phyloP scores from a whole-genome alignment of 2,113 vertebrate species.

The Eolophus roseicapilla region DNA sequence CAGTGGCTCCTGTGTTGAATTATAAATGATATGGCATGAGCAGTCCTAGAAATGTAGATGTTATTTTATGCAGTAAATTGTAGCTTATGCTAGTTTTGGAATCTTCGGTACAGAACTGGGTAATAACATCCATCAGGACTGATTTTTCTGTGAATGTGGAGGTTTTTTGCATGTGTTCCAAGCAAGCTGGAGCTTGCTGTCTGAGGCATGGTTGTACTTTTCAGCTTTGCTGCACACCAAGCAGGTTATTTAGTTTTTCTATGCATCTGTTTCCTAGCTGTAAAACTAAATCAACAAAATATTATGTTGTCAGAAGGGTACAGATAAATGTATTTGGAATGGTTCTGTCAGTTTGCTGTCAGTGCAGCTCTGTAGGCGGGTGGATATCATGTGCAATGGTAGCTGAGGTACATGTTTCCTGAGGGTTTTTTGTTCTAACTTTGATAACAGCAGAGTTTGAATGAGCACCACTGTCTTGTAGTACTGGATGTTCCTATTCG shows the following conservation, averaged over 20 bases:
- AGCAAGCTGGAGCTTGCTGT: not conserved
- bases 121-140: not conserved
- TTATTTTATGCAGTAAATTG: not conserved
- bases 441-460: not conserved
- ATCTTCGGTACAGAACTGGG: not conserved
- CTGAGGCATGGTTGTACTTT: not conserved
- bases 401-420: not conserved
- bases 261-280: not conserved
- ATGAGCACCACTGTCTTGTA: not conserved
- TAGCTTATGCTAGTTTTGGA: not conserved
- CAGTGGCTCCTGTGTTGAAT: rapidly evolving
- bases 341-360: not conserved
- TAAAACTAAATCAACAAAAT: not conserved
- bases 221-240: not conserved
- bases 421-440: not conserved
- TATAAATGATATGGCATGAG: rapidly evolving
- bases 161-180: rapidly evolving
- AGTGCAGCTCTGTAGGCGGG: not conserved
- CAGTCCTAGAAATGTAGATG: rapidly evolving
- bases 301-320: not conserved
- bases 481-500: not conserved
- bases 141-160: rapidly evolving
- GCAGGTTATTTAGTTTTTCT: not conserved
- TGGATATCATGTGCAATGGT: not conserved
- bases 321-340: not conserved